Conservation (phyloP, 2,113 vertebrate genomes). For the Oreochromis spilurus region DNA sequence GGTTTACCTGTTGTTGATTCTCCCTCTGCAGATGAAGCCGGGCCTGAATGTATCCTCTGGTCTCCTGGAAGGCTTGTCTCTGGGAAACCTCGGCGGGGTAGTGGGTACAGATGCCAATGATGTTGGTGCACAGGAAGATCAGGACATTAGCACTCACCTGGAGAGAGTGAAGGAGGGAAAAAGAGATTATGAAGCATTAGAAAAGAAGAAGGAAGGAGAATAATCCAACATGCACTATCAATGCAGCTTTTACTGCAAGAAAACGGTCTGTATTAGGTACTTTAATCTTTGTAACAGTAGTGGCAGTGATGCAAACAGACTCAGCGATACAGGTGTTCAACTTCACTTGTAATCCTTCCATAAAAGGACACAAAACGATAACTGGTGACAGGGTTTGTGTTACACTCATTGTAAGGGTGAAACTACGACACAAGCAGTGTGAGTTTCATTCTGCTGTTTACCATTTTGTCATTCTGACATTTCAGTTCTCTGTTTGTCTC, state of each 20-base stretch:
- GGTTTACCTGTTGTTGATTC: conserved; percentile 90
- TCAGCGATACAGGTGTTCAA: background rate
- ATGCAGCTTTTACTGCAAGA: background rate
- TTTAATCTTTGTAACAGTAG: background rate
- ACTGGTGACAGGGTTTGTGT: background rate
- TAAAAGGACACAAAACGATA: background rate
- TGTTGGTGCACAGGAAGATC: conserved; percentile 94
- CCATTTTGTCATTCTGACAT: background rate
- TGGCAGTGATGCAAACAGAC: background rate
- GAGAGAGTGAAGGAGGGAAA: background rate
- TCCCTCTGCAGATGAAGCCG: conserved; percentile 90
- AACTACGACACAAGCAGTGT: background rate
- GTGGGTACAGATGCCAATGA: conserved; percentile 95
- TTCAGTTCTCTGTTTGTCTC: background rate
- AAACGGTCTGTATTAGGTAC: background rate
- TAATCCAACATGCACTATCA: background rate
- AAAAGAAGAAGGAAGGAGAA: background rate
- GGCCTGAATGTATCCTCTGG: conserved; percentile 92
- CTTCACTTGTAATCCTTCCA: background rate
- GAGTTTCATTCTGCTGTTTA: background rate
- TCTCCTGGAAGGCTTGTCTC: conserved; percentile 96
- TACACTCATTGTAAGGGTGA: background rate
- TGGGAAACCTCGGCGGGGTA: conserved; percentile 95
- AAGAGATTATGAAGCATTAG: background rate
- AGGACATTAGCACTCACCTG: conserved; percentile 90